phyloP scores from a whole-genome alignment of 2,888 invertebrate genomes.

The Chalcosyrphus nemorum region DNA sequence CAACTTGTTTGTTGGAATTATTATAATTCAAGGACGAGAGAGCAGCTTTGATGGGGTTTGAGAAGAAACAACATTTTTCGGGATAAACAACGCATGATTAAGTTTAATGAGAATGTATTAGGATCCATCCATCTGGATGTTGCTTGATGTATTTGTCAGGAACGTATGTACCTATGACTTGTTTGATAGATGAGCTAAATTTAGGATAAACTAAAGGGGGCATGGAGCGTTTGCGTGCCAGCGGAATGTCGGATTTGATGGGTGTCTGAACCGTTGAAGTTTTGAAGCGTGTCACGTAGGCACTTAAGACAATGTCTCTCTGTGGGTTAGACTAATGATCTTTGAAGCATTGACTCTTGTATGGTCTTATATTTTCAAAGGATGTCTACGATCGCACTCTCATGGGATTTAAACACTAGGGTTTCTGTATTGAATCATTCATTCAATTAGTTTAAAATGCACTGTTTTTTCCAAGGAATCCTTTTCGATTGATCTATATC shows the following conservation, averaged over 20 bases:
- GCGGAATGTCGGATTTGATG: not conserved
- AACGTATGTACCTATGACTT: not conserved
- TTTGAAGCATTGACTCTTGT: too few relatives aligned
- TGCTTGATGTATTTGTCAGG: not conserved
- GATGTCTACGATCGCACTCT: too few relatives aligned
- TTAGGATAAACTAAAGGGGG: not conserved
- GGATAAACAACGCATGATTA: slow-evolving; percentile 35
- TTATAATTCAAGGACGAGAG: slow-evolving; percentile 51
- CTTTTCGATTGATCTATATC: too few relatives aligned
- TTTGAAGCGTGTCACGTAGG: not conserved
- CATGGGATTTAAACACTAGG: too few relatives aligned
- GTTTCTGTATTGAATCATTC: too few relatives aligned
- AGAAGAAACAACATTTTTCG: not conserved
- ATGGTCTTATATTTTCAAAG: too few relatives aligned
- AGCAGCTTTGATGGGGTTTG: slow-evolving; percentile 12
- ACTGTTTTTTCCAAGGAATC: too few relatives aligned
- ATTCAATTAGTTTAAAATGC: too few relatives aligned
- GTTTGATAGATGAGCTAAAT: not conserved
- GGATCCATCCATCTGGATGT: not conserved
- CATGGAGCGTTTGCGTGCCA: not conserved
- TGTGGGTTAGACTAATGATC: too few relatives aligned
- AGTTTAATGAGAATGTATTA: slow-evolving; percentile 34
- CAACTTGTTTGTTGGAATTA: not conserved
- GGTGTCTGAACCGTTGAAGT: not conserved
- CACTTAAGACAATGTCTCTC: too few relatives aligned